Evolutionary conservation across 2,888 invertebrate genomes (phyloP).

Genomic region (Pseudococcus longispinus): DNA sequence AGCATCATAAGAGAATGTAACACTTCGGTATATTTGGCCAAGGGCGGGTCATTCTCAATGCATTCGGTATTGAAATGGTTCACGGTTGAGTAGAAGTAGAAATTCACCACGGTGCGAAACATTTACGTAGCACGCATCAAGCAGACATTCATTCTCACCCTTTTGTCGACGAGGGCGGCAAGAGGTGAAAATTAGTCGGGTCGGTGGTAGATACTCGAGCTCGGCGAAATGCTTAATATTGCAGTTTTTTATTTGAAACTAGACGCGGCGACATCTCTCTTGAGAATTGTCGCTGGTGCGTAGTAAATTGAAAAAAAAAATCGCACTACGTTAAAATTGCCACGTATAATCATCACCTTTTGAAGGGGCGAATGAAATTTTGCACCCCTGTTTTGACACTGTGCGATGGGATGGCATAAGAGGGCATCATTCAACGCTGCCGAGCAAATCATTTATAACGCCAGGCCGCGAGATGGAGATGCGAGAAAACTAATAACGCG

Average conservation of each 20-base stretch:
- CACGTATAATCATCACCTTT: conserved; percentile 1
- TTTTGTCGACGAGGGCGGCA: background rate
- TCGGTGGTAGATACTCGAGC: conserved; percentile 13
- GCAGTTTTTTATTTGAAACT: conserved; percentile 37
- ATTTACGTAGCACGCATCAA: background rate
- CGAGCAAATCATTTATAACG: conserved; percentile 19
- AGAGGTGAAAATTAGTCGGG: conserved; percentile 5
- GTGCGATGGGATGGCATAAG: background rate
- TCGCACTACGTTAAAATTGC: conserved; percentile 20
- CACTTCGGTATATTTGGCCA: background rate
- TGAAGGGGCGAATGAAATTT: background rate
- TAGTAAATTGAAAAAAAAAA: conserved; percentile 34
- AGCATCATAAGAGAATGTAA: background rate
- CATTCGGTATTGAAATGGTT: conserved; percentile 20
- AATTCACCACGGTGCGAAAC: background rate
- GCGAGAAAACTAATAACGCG: conserved; percentile 31
- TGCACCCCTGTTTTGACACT: background rate
- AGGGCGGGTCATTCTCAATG: background rate
- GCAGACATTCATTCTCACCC: background rate
- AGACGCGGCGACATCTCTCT: conserved; percentile 38
- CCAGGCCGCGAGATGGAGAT: background rate
- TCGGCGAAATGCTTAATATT: conserved; percentile 40
- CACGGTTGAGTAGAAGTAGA: conserved; percentile 10
- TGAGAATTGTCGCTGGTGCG: conserved; percentile 2
- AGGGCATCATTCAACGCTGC: conserved; percentile 15